Evolutionary conservation across 2,888 invertebrate species (phyloP).

Genomic region (Drosophila nr. medialis): DNA sequence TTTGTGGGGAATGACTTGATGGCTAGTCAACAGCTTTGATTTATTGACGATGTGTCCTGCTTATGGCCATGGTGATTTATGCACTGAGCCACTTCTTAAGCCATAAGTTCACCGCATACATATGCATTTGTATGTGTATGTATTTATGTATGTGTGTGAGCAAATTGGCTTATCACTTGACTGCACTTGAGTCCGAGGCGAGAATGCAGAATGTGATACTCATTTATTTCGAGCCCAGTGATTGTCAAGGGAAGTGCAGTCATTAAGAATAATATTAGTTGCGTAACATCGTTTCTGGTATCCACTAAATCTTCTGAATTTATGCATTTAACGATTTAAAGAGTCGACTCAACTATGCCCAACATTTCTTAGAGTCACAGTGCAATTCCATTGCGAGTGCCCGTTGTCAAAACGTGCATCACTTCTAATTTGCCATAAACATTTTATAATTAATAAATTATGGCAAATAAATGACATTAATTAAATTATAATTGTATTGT

Average conservation of each 20-base stretch:
- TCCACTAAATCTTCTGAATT: neutral
- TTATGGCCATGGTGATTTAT: slow-evolving; percentile 58
- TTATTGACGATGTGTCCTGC: slow-evolving; percentile 55
- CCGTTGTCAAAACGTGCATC: no score
- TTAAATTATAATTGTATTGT: neutral
- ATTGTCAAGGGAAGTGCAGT: no score
- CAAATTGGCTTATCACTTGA: slow-evolving; percentile 11
- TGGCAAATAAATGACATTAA: neutral
- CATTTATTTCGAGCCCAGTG: neutral
- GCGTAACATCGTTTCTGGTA: neutral
- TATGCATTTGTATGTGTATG: neutral
- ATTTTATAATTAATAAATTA: neutral
- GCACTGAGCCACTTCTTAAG: slow-evolving; percentile 20
- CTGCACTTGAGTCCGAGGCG: slow-evolving; percentile 16
- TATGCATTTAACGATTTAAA: neutral
- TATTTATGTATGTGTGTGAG: neutral
- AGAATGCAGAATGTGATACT: neutral
- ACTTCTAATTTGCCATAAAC: neutral
- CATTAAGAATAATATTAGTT: neutral
- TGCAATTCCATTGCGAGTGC: no score
- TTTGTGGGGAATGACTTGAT: slow-evolving; percentile 29
- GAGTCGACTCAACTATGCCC: neutral
- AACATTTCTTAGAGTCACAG: no score
- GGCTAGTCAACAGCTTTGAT: slow-evolving; percentile 60
- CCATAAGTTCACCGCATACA: slow-evolving; percentile 34